Base-by-base conservation (phyloP, 2,888 invertebrate species). In the Apamea crenata region DNA sequence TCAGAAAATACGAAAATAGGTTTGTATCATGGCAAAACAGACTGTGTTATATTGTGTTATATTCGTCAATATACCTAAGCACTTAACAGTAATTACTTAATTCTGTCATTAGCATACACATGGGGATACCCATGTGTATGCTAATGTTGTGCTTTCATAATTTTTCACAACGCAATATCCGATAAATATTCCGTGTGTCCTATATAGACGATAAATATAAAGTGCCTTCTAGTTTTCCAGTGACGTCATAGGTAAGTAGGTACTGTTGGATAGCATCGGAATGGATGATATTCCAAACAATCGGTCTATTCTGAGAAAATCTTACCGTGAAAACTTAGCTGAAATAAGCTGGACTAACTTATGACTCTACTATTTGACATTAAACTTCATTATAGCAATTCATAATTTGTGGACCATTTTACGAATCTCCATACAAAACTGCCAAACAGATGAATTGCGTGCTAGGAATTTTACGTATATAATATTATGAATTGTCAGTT, bases 81-180 rank as follows among this genome's bases (percentile, higher is more conserved):
- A 63, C 63, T 18, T 32, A 32, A 63, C 63, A 32, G 18, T 63
- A 47, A 77, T 44, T 77, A 47, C 76, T 40, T 36, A 50, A 29
- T 67, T 59, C 47, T 40, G 40, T 40, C 40, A 40, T 40, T 40
- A 40, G 40, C 40, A 7, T 40, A 40, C 40, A 0, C 40, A 40
- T 40, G 40, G 40, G 40, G 40, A 40, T 44, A 10, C 44, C 74
- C 32, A 32, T 69, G n/a, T 61, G 32, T n/a, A 50, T 40, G 66
- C 59, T 78, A 66, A 56, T 66, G 36, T 61, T 65, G n/a, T 44
- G 40, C 10, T 65, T 65, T 63, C 29, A 47, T 50, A 36, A 47
- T 56, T 65, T 69, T n/a, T 70, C 25, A 8, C 32, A 32, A 29
- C 2, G 6, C 29, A 63, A 63, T 63, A 32, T 63, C 63, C 63